A percentile compares a stretch with the other conserved stretches of the same genome.
Evolutionary conservation across 1,140 invertebrate genomes (phyloP).

Genomic region (Zelostemma sp.): DNA sequence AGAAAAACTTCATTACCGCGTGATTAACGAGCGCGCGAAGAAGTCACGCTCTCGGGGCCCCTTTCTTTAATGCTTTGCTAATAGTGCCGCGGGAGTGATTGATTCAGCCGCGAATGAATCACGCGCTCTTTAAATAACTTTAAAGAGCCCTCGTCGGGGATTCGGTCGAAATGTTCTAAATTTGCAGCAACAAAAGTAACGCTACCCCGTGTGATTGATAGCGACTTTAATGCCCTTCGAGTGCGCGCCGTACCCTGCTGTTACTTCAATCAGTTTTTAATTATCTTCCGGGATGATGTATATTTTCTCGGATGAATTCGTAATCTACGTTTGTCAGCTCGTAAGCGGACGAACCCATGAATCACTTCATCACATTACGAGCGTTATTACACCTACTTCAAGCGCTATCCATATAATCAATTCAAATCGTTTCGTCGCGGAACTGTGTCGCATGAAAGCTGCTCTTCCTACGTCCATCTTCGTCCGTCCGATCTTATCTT

Average conservation of each 20-base stretch:
- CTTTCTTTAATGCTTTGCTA: conserved; percentile 31
- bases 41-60: conserved; percentile 11
- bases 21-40: conserved; percentile 38
- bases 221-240: neutral
- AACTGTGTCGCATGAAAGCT: conserved; percentile 1
- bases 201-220: neutral
- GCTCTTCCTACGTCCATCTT: too few relatives aligned
- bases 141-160: neutral
- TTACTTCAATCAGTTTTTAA: conserved; percentile 22
- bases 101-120: conserved; percentile 26
- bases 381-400: conserved; percentile 1
- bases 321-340: conserved; percentile 19
- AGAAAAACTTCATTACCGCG: conserved; percentile 37
- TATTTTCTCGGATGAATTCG: conserved; percentile 23
- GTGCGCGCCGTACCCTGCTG: neutral
- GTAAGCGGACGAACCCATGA: conserved; percentile 10
- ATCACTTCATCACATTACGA: conserved; percentile 14
- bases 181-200: neutral
- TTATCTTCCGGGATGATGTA: conserved; percentile 29
- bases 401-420: conserved; percentile 16
- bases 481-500: conserved; percentile 9
- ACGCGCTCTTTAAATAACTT: conserved; percentile 5
- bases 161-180: neutral
- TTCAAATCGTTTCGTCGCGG: conserved; percentile 6
- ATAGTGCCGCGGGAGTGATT: conserved; percentile 28